phyloP scores from a whole-genome alignment of 2,113 vertebrate species.

The Narcine bancroftii region DNA sequence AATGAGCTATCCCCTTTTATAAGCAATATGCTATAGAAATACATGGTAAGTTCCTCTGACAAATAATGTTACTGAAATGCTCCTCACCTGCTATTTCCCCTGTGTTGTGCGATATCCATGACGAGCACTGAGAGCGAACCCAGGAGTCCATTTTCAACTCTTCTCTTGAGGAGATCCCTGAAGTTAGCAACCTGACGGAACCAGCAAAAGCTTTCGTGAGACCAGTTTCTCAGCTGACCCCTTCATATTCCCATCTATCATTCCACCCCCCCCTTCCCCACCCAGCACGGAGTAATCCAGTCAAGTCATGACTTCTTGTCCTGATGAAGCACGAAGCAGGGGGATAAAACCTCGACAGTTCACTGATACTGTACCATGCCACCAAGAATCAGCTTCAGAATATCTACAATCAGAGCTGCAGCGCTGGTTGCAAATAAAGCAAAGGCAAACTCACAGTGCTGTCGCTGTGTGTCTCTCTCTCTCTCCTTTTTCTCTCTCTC shows the following conservation, averaged over 20 bases:
- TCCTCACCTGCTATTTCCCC: slow-evolving; percentile 3
- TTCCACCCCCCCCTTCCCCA: not conserved
- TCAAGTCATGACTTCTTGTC: not conserved
- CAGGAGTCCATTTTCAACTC: slow-evolving; percentile 15
- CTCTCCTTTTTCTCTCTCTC: not conserved
- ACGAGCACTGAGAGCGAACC: not conserved
- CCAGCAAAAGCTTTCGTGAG: not conserved
- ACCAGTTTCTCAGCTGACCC: not conserved
- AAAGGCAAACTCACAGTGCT: slow-evolving; percentile 19
- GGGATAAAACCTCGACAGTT: not conserved
- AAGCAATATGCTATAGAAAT: not conserved
- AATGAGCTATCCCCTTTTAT: not conserved
- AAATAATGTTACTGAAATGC: not conserved
- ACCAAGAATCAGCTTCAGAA: slow-evolving; percentile 16
- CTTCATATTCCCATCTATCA: not conserved
- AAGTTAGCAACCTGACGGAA: slow-evolving; percentile 1
- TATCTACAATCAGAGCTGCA: slow-evolving; percentile 21
- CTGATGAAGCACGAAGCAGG: not conserved
- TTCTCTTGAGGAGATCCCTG: slow-evolving; percentile 10
- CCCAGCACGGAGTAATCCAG: not conserved
- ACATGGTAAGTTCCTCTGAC: not conserved
- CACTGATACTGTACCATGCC: not conserved
- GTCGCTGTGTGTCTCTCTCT: slow-evolving; percentile 12
- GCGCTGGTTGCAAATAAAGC: slow-evolving; percentile 21
- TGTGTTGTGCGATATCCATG: not conserved